Evolutionary conservation across 2,888 invertebrate genomes (phyloP).

Genomic region (Stenichneumon culpator): DNA sequence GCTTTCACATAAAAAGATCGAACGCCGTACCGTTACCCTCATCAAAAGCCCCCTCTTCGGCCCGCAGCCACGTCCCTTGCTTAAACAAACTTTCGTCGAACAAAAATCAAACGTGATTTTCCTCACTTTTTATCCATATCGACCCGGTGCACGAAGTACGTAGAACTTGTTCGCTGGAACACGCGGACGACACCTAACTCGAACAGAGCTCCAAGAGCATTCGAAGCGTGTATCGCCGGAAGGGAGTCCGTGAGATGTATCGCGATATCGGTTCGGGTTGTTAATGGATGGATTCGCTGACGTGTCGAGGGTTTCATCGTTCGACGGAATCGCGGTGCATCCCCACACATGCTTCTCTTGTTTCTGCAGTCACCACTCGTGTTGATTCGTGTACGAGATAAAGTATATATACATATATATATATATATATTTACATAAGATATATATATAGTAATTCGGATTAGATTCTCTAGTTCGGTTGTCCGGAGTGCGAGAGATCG

Average conservation of each 20-base stretch:
- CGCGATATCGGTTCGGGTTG: conserved; percentile 9
- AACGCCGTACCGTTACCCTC: not conserved
- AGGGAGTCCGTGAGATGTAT: not conserved
- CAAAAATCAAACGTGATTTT: conserved; percentile 6
- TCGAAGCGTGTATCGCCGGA: not conserved
- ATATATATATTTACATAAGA: not conserved
- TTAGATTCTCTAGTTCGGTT: conserved; percentile 56
- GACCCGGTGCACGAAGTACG: not conserved
- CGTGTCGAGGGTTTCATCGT: conserved; percentile 24
- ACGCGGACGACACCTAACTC: not conserved
- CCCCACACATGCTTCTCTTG: conserved; percentile 32
- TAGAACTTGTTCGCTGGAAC: not conserved
- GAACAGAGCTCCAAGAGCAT: not conserved
- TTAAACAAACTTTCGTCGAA: not conserved
- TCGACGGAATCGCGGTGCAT: conserved; percentile 30
- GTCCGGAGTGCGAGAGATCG: conserved; percentile 71
- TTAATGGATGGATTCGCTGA: conserved; percentile 33
- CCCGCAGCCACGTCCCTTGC: not conserved
- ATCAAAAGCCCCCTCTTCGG: not conserved
- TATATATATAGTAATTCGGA: conserved; percentile 58
- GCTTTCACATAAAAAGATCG: not conserved
- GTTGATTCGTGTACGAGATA: conserved; percentile 21
- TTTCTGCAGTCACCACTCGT: conserved; percentile 27
- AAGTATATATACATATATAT: not conserved
- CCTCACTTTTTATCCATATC: not conserved